Evolutionary conservation across 2,797 vertebrate genomes (phyloP), one percentile per base, ranked within the genome.

Genomic region (Mus spretus): DNA sequence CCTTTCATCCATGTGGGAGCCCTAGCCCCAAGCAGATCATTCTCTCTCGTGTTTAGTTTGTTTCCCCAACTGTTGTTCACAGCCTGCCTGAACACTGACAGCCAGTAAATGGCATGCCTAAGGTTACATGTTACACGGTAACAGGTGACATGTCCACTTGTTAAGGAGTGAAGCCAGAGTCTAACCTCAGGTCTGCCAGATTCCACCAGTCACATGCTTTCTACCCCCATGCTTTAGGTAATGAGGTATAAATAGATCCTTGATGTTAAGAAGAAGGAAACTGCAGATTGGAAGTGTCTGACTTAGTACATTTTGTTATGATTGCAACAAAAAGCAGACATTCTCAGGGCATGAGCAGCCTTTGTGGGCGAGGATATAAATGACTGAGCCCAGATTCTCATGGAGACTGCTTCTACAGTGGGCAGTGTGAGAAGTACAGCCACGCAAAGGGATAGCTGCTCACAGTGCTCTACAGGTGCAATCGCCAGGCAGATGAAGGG

Each of bases 231-330:
- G 6, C 31, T 61, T 86, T 74, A 65, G 20, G 14, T 75, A 79
- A 63, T 80, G 55, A 50, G 24, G 11, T 86, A 22, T 31, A 81
- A 84, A 59, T 14, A 67, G 24, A 50, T 7, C 4, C 7, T 44
- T 40, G 0, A 75, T 31, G 34, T 84, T 81, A 95, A 67, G n/a
- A 59, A 95, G 34, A 70, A 91, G 4, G 22, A 28, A 15, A 8
- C 26, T 40, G 22, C 13, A 77, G 8, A 61, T 78, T 47, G 55
- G 65, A 91, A 57, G 44, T 47, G 22, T 77, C 72, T 34, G 63
- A 90, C 65, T 92, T 79, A 53, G n/a, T 44, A n/a, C 3, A 24
- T 91, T 95, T 72, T 83, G 14, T 78, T 89, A 44, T 81, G 94
- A 89, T 87, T 93, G 31, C 19, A 26, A 20, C 55, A 22, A 57